Evolutionary conservation across 1,140 invertebrate species (phyloP).

Genomic region (Formica selysi): DNA sequence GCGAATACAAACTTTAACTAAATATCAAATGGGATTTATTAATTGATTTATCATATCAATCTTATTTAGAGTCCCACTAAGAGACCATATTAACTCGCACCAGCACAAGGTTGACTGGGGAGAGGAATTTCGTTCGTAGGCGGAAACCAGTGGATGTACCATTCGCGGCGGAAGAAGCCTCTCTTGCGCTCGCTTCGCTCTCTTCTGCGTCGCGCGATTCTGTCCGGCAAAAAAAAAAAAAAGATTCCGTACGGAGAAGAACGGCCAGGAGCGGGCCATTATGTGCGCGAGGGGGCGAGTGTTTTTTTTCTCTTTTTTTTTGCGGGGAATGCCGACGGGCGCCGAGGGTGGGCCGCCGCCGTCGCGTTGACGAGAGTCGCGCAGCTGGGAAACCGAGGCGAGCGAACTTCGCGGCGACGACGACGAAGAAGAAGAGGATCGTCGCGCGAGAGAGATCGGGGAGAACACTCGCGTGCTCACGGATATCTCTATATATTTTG

Average conservation of each 20-base stretch:
- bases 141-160: conserved; percentile 65
- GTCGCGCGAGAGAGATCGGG: conserved; percentile 45
- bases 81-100: not conserved
- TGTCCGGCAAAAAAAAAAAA: conserved; percentile 34
- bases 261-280: conserved; percentile 66
- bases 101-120: conserved; percentile 50
- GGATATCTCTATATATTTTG: conserved; percentile 80
- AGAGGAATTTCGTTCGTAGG: conserved; percentile 72
- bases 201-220: conserved; percentile 19
- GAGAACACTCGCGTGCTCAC: conserved; percentile 69
- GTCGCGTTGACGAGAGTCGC: conserved; percentile 84
- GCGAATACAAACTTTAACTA: not conserved
- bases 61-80: not conserved
- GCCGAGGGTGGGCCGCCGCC: conserved; percentile 83
- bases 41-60: not conserved
- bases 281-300: conserved; percentile 70
- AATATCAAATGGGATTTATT: not conserved
- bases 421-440: conserved; percentile 49
- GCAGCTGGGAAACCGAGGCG: conserved; percentile 84
- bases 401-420: conserved; percentile 62
- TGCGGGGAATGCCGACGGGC: conserved; percentile 73
- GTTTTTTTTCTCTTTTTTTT: no score
- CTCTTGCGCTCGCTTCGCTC: not conserved
- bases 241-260: conserved; percentile 67
- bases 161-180: conserved; percentile 39